Percentiles rank a stretch among this genome's conserved stretches.
These are phyloP conservation scores for Sesia bembeciformis DNA, from an alignment of 2,888 invertebrate genomes.

Conservation along the genomic window DNA sequence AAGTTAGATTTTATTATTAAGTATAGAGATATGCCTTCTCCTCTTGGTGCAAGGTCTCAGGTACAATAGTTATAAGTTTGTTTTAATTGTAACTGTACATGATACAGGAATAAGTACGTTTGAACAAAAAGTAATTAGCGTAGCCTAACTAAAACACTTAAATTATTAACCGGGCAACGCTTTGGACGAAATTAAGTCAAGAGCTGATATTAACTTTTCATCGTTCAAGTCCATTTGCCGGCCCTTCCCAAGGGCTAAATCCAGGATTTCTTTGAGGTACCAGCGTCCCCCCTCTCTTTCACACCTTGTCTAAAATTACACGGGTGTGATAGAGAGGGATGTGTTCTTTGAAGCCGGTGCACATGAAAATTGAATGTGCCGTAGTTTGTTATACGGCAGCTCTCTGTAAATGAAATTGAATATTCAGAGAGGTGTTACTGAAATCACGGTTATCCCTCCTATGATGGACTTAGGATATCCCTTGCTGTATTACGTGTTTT, in stretches of 20 bases:
- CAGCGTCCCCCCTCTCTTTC: conserved; percentile 23
- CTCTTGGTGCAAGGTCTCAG: too few species aligned
- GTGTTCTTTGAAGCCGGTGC: conserved; percentile 11
- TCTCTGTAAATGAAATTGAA: conserved; percentile 69
- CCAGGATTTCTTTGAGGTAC: conserved; percentile 40
- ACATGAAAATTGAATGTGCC: conserved; percentile 50
- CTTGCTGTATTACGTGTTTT: conserved; percentile 21
- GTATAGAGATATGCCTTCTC: too few species aligned
- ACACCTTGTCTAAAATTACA: conserved; percentile 1
- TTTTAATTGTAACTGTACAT: too few species aligned
- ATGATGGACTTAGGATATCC: conserved; percentile 27
- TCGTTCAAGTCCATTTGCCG: conserved; percentile 34
- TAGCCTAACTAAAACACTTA: too few species aligned
- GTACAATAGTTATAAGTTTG: too few species aligned
- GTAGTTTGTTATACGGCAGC: conserved; percentile 35
- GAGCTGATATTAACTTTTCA: conserved; percentile 37
- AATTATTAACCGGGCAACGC: too few species aligned
- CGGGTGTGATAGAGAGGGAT: conserved; percentile 13
- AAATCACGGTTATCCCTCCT: conserved; percentile 56
- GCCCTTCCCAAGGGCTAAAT: conserved; percentile 24
- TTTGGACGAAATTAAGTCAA: conserved; percentile 11
- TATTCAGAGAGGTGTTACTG: conserved; percentile 58
- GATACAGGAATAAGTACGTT: too few species aligned
- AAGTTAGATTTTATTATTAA: too few species aligned
- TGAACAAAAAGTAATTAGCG: too few species aligned